Conservation (phyloP, 1,140 invertebrate genomes). For the Tribolium madens region DNA sequence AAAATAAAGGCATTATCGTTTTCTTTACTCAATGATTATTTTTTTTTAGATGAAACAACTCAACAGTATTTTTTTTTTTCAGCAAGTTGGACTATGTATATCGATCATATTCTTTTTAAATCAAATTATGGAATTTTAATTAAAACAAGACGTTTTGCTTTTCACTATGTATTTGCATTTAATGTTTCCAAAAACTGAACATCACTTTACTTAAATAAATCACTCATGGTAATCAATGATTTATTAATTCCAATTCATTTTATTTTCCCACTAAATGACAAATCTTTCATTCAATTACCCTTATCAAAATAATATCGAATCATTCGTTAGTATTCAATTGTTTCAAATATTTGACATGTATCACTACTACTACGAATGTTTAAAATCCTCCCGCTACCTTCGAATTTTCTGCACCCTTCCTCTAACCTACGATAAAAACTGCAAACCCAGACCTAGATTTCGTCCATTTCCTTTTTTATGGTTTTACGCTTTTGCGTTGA, state of each 20-base stretch:
- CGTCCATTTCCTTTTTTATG: neutral
- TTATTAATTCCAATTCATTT: neutral
- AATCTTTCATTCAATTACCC: neutral
- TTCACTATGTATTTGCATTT: too few relatives aligned
- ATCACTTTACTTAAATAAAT: neutral
- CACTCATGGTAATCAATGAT: neutral
- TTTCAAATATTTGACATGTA: neutral
- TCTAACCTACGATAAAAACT: neutral
- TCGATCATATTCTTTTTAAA: constrained; percentile 37
- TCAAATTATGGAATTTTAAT: constrained; percentile 9
- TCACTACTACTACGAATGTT: neutral
- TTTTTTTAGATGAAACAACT: too few relatives aligned
- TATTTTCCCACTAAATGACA: neutral
- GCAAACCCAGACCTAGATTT: constrained; percentile 5
- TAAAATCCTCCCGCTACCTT: neutral
- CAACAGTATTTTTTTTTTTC: constrained; percentile 27
- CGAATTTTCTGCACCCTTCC: constrained; percentile 4
- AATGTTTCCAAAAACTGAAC: too few relatives aligned
- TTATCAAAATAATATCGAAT: neutral
- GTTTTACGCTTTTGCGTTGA: neutral
- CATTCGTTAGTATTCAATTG: neutral
- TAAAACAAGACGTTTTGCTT: neutral
- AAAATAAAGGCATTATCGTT: too few relatives aligned
- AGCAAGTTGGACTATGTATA: constrained; percentile 38
- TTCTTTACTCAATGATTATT: too few relatives aligned